phyloP scores from a whole-genome alignment of 2,113 vertebrate genomes.

The Ciconia boyciana region DNA sequence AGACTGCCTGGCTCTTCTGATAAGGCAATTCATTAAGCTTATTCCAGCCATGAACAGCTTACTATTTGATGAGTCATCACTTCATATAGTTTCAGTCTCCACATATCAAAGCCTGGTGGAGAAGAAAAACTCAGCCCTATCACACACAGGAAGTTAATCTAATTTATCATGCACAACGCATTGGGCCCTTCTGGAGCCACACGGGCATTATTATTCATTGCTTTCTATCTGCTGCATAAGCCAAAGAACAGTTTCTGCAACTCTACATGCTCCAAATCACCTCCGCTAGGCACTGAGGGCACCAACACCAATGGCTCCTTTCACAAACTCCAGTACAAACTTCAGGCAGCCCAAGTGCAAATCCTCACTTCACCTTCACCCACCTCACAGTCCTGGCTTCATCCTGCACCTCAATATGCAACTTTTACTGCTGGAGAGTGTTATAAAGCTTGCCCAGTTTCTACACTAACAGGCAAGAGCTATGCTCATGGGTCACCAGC shows the following conservation, averaged over 20 bases:
- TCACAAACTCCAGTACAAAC: not conserved
- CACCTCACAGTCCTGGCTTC: too few relatives aligned
- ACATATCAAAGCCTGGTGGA: not conserved
- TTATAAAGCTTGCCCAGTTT: not conserved
- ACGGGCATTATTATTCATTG: not conserved
- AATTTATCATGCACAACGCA: not conserved
- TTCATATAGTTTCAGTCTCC: not conserved
- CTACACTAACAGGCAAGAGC: too few relatives aligned
- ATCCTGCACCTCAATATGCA: not conserved
- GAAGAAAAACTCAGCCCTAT: not conserved
- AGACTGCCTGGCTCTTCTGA: not conserved
- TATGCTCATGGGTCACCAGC: not conserved
- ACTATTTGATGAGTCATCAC: not conserved
- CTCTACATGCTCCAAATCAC: not conserved
- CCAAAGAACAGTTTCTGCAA: not conserved
- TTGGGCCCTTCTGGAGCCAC: not conserved
- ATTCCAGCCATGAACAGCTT: not conserved
- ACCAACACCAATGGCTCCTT: not conserved
- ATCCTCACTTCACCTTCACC: not conserved
- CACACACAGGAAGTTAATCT: not conserved
- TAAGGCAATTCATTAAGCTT: not conserved
- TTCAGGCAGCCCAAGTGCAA: accelerated
- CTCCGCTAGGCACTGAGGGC: not conserved
- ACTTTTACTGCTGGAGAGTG: accelerated
- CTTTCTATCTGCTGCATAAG: not conserved